Conservation (phyloP, 2,113 vertebrate genomes). For the Mobula hypostoma region DNA sequence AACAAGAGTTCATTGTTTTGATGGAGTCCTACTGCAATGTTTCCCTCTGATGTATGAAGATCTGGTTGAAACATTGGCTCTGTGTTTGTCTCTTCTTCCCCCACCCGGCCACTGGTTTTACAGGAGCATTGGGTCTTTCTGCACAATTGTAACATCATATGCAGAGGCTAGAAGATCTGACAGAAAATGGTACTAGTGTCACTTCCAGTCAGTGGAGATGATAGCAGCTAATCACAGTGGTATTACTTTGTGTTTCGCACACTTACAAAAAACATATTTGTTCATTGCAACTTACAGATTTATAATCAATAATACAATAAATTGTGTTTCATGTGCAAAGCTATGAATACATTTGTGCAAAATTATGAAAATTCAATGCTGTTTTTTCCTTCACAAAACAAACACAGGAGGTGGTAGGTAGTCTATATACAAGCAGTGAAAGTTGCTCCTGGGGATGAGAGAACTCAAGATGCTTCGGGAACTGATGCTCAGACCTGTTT, state of each 20-base stretch:
- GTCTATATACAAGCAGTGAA: neutral
- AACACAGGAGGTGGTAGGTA: neutral
- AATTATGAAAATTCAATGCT: neutral
- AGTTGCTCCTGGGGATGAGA: neutral
- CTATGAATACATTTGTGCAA: neutral
- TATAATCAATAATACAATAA: neutral
- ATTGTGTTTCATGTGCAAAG: neutral
- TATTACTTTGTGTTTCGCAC: neutral
- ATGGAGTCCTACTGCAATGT: neutral
- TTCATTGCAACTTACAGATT: neutral
- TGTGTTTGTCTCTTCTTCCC: neutral
- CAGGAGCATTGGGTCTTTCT: neutral
- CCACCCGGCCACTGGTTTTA: neutral
- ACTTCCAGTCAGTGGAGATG: neutral
- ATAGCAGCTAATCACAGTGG: neutral
- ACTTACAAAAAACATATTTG: neutral
- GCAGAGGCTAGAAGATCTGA: neutral
- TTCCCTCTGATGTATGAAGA: neutral
- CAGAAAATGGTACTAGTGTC: neutral
- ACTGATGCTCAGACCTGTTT: conserved; percentile 17
- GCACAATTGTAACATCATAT: neutral
- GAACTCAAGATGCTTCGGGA: neutral
- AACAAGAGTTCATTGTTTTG: neutral
- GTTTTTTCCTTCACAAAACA: neutral
- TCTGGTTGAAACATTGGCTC: neutral